These are phyloP conservation scores for Hyperoplus immaculatus DNA, from an alignment of 2,797 vertebrate species.

Conservation along the genomic window DNA sequence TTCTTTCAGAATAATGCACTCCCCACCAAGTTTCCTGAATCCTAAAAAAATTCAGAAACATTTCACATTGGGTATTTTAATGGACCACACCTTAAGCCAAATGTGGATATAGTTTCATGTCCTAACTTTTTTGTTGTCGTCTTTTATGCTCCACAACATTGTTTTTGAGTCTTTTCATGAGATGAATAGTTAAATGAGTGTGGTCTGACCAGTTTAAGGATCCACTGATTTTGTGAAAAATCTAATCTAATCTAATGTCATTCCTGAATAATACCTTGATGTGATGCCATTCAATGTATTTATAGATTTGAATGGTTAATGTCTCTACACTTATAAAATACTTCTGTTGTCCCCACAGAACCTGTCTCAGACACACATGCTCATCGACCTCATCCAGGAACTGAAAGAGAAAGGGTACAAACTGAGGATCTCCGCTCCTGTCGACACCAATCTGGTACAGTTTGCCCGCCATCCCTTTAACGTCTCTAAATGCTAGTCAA, in stretches of 20 bases:
- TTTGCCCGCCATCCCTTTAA: constrained; percentile 5
- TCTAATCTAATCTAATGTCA: constrained; percentile 1
- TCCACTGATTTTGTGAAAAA: background rate
- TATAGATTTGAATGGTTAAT: background rate
- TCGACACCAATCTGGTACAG: constrained; percentile 90
- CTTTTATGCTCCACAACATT: background rate
- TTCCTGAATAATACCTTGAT: background rate
- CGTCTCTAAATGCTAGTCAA: constrained; percentile 1
- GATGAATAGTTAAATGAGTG: constrained; percentile 2
- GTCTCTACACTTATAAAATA: background rate
- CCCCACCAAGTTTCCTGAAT: constrained; percentile 53
- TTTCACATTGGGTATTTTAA: constrained; percentile 54
- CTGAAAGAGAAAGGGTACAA: constrained; percentile 95
- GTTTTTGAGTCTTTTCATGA: background rate
- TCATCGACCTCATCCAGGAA: constrained; percentile 94
- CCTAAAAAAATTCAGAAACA: constrained; percentile 43
- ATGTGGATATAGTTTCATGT: constrained; percentile 21
- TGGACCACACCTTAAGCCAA: constrained; percentile 41
- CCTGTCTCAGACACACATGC: constrained; percentile 95
- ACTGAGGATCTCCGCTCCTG: constrained; percentile 90
- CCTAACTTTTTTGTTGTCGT: background rate
- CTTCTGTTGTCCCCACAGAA: constrained; percentile 84
- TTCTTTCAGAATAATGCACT: constrained; percentile 64
- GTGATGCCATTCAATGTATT: background rate
- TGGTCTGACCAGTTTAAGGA: background rate